Percentiles rank a stretch among this genome's conserved stretches.
phyloP scores from a whole-genome alignment of 2,113 vertebrate species.

The Rhadina sibilatrix region DNA sequence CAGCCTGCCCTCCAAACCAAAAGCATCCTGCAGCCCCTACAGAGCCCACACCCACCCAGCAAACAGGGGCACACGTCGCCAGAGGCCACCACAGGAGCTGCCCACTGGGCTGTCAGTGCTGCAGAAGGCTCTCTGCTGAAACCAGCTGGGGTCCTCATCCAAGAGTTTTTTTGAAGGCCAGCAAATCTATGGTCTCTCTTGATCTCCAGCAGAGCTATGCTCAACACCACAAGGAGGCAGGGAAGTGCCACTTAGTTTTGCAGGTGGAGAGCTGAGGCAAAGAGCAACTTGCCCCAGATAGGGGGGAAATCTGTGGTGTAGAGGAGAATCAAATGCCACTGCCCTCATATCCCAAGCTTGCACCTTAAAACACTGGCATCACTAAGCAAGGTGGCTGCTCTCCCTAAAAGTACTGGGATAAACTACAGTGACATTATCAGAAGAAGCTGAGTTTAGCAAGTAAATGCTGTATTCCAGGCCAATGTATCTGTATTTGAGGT shows the following conservation, averaged over 20 bases:
- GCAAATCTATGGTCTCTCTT: neutral
- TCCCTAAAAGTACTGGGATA: neutral
- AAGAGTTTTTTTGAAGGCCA: neutral
- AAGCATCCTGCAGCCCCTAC: neutral
- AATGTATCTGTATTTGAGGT: neutral
- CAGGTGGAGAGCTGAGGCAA: conserved; percentile 6
- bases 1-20: neutral
- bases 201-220: neutral
- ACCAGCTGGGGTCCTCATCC: neutral
- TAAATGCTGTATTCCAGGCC: neutral
- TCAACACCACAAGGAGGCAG: conserved; percentile 48
- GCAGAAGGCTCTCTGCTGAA: neutral
- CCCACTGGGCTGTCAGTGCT: neutral
- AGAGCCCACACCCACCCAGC: neutral
- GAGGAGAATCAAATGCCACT: neutral
- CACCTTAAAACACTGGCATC: neutral
- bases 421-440: neutral
- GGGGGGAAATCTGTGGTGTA: neutral
- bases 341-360: neutral
- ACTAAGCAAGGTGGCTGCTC: neutral
- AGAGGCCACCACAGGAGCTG: neutral
- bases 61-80: fast-evolving
- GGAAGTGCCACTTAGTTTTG: conserved; percentile 14
- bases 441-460: neutral
- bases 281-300: neutral